These are phyloP conservation scores for Drosophila peninsularis DNA, from an alignment of 2,888 invertebrate genomes.

Conservation along the genomic window DNA sequence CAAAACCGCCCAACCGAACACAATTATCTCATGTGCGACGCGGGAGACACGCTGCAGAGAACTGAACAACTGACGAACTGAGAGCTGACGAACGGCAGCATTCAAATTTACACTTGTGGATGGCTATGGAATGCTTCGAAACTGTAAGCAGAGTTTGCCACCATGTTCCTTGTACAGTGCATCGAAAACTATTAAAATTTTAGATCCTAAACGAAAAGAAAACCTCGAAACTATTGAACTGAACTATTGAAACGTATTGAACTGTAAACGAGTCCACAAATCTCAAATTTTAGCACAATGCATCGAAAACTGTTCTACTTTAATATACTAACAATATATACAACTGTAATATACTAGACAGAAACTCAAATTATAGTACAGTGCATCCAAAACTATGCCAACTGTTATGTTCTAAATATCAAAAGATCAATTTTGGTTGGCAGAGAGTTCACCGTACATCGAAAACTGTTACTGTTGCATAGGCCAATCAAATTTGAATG, in stretches of 20 bases:
- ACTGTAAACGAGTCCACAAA: not conserved
- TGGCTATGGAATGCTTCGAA: not conserved
- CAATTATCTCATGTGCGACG: constrained; percentile 37
- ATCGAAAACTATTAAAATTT: constrained; percentile 2
- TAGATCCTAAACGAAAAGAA: too few relatives aligned
- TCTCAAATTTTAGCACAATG: not conserved
- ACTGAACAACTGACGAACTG: constrained; percentile 33
- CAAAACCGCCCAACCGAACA: not conserved
- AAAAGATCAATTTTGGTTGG: too few relatives aligned
- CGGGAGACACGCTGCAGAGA: constrained; percentile 25
- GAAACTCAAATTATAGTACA: too few relatives aligned
- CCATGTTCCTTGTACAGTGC: constrained; percentile 1
- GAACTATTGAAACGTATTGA: not conserved
- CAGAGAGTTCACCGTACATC: too few relatives aligned
- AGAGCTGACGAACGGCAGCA: constrained; percentile 4
- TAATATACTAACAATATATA: not conserved
- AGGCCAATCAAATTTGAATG: too few relatives aligned
- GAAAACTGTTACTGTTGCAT: too few relatives aligned
- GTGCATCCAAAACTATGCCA: not conserved
- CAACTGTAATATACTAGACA: too few relatives aligned
- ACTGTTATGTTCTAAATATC: too few relatives aligned
- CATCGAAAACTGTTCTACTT: not conserved
- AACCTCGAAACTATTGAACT: not conserved
- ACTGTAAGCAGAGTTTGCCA: not conserved
- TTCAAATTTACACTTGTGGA: constrained; percentile 6